These are phyloP conservation scores for Clavelina lepadiformis DNA, from an alignment of 23 tunicate species.

Conservation along the genomic window DNA sequence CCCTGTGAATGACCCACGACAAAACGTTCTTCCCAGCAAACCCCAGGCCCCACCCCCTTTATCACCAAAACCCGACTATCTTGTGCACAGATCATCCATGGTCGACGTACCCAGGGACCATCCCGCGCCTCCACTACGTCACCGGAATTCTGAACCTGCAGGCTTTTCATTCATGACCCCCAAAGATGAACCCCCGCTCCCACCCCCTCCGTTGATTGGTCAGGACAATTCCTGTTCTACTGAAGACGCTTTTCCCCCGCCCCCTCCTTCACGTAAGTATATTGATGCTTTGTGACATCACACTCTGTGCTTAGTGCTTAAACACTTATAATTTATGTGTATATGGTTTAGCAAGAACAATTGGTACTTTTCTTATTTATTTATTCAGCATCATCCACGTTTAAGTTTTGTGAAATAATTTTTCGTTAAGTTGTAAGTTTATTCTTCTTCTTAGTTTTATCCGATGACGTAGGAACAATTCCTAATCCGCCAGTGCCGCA, in stretches of 20 bases:
- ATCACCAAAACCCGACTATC: constrained; percentile 33
- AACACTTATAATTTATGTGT: too few species aligned
- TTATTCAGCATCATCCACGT: too few species aligned
- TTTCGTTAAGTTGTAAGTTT: too few species aligned
- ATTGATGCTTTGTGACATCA: too few species aligned
- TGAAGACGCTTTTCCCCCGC: constrained; percentile 48
- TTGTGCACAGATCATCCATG: background rate
- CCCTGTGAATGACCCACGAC: background rate
- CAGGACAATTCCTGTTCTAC: background rate
- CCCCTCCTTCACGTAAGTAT: constrained; percentile 39
- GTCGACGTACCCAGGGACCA: background rate
- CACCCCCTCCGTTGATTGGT: constrained; percentile 12
- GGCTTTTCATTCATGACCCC: background rate
- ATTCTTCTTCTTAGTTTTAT: too few species aligned
- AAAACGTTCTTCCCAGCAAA: constrained; percentile 32
- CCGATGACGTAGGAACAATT: too few species aligned
- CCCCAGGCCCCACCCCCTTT: constrained; percentile 39
- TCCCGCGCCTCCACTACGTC: background rate
- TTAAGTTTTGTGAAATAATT: too few species aligned
- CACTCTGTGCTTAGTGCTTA: too few species aligned
- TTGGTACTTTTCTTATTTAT: too few species aligned
- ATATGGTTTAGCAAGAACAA: too few species aligned
- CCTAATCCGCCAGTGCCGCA: too few species aligned
- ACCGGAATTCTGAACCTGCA: background rate
- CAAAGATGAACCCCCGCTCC: constrained; percentile 2